Conservation (phyloP, 2,888 invertebrate genomes). For the Trichacis sp. region DNA sequence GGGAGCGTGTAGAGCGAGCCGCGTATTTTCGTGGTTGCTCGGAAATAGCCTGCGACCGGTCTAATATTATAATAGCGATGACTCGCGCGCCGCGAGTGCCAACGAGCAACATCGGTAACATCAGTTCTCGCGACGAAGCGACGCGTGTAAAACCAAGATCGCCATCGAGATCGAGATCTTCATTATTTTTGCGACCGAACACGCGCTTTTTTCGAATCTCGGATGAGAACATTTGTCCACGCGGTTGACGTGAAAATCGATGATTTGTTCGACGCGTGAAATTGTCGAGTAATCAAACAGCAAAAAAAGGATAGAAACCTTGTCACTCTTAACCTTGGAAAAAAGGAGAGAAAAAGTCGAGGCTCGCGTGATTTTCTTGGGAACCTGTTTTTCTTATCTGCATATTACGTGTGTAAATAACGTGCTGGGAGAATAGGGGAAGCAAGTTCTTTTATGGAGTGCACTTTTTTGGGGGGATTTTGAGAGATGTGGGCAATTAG, state of each 20-base stretch:
- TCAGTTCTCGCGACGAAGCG: neutral
- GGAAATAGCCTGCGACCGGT: constrained; percentile 63
- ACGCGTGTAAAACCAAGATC: no score
- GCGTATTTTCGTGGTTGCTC: constrained; percentile 65
- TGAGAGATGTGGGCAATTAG: no score
- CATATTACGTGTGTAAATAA: neutral
- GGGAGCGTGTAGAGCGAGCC: constrained; percentile 19
- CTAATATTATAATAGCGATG: constrained; percentile 65
- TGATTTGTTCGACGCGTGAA: neutral
- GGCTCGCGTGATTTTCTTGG: constrained; percentile 13
- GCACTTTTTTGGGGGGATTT: no score
- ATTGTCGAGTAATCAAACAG: no score
- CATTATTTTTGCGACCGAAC: neutral
- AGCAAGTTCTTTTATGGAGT: neutral
- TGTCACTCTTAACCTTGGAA: constrained; percentile 15
- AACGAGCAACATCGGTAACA: no score
- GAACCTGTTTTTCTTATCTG: constrained; percentile 23
- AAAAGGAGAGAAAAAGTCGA: constrained; percentile 29
- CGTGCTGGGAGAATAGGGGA: neutral
- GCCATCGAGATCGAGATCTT: no score
- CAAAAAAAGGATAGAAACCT: neutral
- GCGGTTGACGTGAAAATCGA: neutral
- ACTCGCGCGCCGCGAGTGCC: constrained; percentile 44
- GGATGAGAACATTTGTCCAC: neutral
- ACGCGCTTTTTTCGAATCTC: no score